Conservation (phyloP, 1,140 invertebrate species). For the Potamilus streckersoni region DNA sequence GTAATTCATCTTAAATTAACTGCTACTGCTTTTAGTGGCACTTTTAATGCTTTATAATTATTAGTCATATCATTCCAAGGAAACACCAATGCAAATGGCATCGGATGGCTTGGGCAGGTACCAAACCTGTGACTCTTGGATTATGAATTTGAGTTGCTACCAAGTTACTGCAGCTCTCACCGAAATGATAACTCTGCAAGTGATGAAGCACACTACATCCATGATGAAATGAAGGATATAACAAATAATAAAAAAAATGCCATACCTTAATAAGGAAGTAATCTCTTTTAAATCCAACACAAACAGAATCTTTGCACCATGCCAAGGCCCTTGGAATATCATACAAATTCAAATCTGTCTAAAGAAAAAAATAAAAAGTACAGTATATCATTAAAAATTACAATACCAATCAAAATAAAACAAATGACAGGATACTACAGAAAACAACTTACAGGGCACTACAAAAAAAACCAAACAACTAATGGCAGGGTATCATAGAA, state of each 20-base stretch:
- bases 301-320: constrained; percentile 88
- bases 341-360: constrained; percentile 81
- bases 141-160: too few relatives aligned
- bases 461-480: neutral
- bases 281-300: constrained; percentile 86
- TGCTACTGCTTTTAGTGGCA: too few relatives aligned
- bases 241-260: neutral
- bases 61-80: too few relatives aligned
- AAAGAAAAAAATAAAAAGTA: constrained; percentile 25
- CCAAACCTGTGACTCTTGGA: too few relatives aligned
- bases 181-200: too few relatives aligned
- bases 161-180: too few relatives aligned
- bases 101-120: too few relatives aligned
- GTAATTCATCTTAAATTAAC: too few relatives aligned
- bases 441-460: neutral
- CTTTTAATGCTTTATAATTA: too few relatives aligned
- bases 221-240: too few relatives aligned
- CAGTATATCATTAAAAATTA: neutral
- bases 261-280: constrained; percentile 82
- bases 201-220: too few relatives aligned
- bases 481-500: neutral
- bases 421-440: neutral
- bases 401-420: neutral
- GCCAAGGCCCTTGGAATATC: constrained; percentile 87
- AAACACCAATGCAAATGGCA: too few relatives aligned